phyloP scores from a whole-genome alignment of 35 echinoderm and acorn worm species.

The Apostichopus japonicus region DNA sequence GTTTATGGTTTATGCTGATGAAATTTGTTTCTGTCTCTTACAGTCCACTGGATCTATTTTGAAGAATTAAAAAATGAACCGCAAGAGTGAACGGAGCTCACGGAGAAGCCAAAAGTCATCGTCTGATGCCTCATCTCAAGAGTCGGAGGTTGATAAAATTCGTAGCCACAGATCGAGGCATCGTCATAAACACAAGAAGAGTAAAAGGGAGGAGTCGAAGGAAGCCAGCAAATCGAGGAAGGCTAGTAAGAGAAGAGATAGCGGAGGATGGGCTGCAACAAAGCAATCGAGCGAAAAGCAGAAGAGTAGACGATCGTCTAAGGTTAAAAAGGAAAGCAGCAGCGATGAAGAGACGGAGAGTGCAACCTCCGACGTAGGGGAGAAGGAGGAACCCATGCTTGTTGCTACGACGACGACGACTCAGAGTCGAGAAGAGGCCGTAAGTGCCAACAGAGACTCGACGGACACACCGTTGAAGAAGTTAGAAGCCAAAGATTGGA shows the following conservation, averaged over 20 bases:
- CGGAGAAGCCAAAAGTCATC: slow-evolving; percentile 45
- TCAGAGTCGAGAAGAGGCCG: background rate
- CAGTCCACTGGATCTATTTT: background rate
- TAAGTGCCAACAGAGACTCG: slow-evolving; percentile 39
- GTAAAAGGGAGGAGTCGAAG: background rate
- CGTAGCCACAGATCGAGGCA: slow-evolving; percentile 43
- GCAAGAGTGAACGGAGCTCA: slow-evolving; percentile 62
- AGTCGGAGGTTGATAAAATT: slow-evolving; percentile 23
- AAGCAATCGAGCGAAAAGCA: slow-evolving; percentile 23
- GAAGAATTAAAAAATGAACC: slow-evolving; percentile 48
- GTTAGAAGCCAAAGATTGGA: slow-evolving; percentile 68
- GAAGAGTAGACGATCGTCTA: background rate
- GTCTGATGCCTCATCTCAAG: slow-evolving; percentile 52
- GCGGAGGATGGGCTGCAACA: background rate
- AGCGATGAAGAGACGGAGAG: slow-evolving; percentile 50
- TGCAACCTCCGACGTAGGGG: slow-evolving; percentile 32
- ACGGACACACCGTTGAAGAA: slow-evolving; percentile 82
- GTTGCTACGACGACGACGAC: background rate
- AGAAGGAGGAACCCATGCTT: background rate
- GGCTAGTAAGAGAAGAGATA: background rate
- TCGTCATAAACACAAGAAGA: slow-evolving; percentile 39
- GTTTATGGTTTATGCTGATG: background rate
- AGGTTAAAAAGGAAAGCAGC: slow-evolving; percentile 37
- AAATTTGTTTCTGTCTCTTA: background rate
- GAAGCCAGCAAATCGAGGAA: slow-evolving; percentile 35